Conservation (phyloP, 2,113 vertebrate species). For the Psephotus haematonotus region DNA sequence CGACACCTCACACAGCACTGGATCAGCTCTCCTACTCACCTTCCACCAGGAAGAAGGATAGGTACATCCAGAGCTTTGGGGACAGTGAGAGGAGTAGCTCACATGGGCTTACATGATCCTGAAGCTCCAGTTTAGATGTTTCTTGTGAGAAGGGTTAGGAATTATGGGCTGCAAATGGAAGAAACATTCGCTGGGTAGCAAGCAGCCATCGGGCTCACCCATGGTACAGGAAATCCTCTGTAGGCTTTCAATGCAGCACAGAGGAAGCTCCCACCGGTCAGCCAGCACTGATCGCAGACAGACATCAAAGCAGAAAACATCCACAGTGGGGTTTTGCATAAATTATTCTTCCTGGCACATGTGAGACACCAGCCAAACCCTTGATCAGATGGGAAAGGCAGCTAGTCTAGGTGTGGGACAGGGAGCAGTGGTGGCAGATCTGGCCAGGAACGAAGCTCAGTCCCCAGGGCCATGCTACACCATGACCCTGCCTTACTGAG, state of each 20-base stretch:
- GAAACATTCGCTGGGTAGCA: background rate
- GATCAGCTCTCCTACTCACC: no score
- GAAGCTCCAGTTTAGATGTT: background rate
- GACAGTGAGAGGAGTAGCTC: no score
- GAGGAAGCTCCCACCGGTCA: background rate
- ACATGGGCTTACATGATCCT: background rate
- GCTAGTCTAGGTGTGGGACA: background rate
- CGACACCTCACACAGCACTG: no score
- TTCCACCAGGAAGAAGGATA: no score
- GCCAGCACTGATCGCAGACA: background rate
- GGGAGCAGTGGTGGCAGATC: background rate
- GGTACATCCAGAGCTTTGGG: no score
- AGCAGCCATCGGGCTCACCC: background rate
- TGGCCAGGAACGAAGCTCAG: no score
- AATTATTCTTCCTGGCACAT: background rate
- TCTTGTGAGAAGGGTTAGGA: background rate
- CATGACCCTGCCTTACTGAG: no score
- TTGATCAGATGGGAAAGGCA: background rate
- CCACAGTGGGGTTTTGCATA: background rate
- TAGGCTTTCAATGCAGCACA: rapidly evolving
- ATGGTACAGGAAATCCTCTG: background rate
- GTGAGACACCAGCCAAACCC: background rate
- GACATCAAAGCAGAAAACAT: background rate
- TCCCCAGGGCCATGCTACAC: no score
- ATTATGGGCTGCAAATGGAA: background rate